These are phyloP conservation scores for Lordiphosa fenestrarum DNA, from an alignment of 2,888 invertebrate genomes.

Conservation along the genomic window DNA sequence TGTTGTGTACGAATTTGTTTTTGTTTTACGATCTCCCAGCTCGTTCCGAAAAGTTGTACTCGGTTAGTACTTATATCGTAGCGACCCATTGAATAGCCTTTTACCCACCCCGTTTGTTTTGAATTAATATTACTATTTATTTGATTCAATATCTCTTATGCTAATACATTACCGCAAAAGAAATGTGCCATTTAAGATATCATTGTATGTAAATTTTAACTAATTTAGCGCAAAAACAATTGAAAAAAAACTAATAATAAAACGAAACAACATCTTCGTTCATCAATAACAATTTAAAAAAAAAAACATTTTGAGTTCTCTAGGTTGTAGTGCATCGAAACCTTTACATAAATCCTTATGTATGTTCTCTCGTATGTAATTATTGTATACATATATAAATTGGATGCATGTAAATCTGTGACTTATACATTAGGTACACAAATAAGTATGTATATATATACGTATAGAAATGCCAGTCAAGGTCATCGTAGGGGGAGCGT, in stretches of 20 bases:
- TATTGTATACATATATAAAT: constrained; percentile 4
- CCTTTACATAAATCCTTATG: constrained; percentile 13
- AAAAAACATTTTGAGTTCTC: constrained; percentile 16
- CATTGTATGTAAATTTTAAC: constrained; percentile 37
- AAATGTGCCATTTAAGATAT: constrained; percentile 19
- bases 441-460: constrained; percentile 7
- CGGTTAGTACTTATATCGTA: too few relatives aligned
- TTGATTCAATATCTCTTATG: constrained; percentile 37
- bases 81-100: too few relatives aligned
- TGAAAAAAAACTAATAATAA: constrained; percentile 15
- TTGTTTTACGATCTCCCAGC: too few relatives aligned
- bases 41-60: too few relatives aligned
- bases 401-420: constrained; percentile 10
- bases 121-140: constrained; percentile 18
- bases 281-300: constrained; percentile 21
- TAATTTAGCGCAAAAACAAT: constrained; percentile 35
- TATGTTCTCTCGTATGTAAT: background rate
- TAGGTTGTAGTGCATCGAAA: constrained; percentile 16
- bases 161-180: constrained; percentile 27
- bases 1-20: too few relatives aligned
- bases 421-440: constrained; percentile 22
- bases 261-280: constrained; percentile 9
- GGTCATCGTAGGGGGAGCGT: constrained; percentile 2
- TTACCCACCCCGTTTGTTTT: background rate
- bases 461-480: constrained; percentile 11